phyloP scores from a whole-genome alignment of 1,140 invertebrate species.

The Euwallacea similis region DNA sequence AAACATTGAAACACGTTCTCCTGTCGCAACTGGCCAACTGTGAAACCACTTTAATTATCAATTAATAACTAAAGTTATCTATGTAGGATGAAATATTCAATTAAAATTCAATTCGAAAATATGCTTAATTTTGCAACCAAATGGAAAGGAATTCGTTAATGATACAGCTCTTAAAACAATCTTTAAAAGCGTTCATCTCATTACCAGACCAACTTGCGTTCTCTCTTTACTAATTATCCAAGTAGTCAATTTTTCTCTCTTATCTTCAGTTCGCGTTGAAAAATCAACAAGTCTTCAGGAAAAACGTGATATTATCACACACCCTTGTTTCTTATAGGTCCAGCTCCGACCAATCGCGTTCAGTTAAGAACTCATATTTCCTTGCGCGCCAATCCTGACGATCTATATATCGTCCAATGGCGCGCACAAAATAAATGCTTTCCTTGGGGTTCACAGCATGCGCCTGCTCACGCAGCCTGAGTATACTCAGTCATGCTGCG shows the following conservation, averaged over 20 bases:
- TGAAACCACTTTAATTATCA: no score
- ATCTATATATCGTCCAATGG: conserved; percentile 43
- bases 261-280: neutral
- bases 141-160: no score
- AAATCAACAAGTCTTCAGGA: conserved; percentile 48
- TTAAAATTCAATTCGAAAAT: no score
- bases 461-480: neutral
- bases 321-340: conserved; percentile 49
- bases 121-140: no score
- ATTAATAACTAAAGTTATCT: no score
- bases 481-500: conserved; percentile 52
- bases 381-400: conserved; percentile 47
- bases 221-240: conserved; percentile 24
- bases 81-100: no score
- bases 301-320: conserved; percentile 41
- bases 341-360: conserved; percentile 42
- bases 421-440: conserved; percentile 32
- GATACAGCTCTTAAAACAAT: neutral
- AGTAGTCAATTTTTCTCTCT: conserved; percentile 18
- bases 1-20: no score
- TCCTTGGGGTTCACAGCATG: conserved; percentile 44
- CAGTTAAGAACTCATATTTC: conserved; percentile 6
- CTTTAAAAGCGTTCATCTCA: conserved; percentile 9
- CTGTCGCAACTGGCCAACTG: no score
- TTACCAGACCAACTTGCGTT: conserved; percentile 14